These are phyloP conservation scores for Catostylus mosaicus DNA, from an alignment of 30 jellyfish, hydroid and myxozoan genomes.

Conservation along the genomic window DNA sequence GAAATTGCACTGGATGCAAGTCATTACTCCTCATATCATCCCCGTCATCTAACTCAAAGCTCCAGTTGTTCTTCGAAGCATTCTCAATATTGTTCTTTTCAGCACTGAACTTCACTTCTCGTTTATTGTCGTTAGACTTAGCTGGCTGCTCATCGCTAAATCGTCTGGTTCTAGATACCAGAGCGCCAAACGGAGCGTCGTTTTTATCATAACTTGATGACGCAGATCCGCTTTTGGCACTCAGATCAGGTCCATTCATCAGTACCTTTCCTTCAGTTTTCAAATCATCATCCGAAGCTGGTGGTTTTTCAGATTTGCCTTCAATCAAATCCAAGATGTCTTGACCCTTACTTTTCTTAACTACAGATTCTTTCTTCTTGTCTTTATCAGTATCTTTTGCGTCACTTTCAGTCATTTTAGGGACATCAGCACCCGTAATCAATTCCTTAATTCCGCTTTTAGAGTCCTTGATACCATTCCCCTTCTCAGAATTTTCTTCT, in stretches of 20 bases:
- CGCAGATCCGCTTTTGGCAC: not conserved
- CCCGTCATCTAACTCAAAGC: constrained; percentile 43
- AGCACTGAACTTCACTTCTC: constrained; percentile 1
- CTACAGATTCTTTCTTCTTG: not conserved
- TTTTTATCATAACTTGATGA: constrained; percentile 1
- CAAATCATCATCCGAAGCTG: not conserved
- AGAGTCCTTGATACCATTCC: not conserved
- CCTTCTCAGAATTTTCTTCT: not conserved
- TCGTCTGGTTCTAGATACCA: constrained; percentile 25
- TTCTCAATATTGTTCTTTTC: not conserved
- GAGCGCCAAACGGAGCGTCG: constrained; percentile 35
- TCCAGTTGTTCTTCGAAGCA: constrained; percentile 9
- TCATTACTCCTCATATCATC: constrained; percentile 66
- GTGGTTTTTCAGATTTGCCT: constrained; percentile 26
- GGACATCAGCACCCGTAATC: not conserved
- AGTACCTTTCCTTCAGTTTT: not conserved
- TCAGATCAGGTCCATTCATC: not conserved
- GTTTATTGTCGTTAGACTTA: constrained; percentile 2
- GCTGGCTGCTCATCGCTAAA: constrained; percentile 24
- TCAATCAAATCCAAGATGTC: constrained; percentile 49
- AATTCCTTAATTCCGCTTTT: not conserved
- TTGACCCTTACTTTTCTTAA: not conserved
- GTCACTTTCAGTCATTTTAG: not conserved
- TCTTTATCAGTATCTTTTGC: not conserved
- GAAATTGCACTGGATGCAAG: constrained; percentile 31